A percentile compares a stretch with the other conserved stretches of the same genome.
Conservation (phyloP, 2,113 vertebrate species). For the Zosterops borbonicus region DNA sequence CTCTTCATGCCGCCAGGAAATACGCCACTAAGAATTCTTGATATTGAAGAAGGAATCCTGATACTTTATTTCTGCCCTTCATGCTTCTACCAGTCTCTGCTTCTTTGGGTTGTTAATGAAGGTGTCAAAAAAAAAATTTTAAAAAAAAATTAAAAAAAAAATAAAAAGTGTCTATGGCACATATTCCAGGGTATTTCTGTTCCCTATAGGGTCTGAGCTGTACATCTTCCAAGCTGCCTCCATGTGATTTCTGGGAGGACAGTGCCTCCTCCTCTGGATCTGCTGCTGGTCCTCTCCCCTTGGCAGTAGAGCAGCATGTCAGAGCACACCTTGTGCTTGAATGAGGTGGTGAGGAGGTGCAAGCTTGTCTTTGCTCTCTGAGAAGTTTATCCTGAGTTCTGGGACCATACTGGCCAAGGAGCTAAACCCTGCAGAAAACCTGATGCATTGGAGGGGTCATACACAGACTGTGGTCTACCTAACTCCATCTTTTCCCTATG, state of each 20-base stretch:
- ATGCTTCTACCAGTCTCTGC: background rate
- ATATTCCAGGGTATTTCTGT: background rate
- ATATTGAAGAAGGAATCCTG: background rate
- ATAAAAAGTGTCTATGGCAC: no score
- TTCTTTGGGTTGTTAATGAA: background rate
- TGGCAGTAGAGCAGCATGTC: background rate
- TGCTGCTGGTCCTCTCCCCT: background rate
- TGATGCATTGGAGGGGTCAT: background rate
- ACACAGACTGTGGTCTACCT: background rate
- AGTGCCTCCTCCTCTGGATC: background rate
- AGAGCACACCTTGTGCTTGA: background rate
- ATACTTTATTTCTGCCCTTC: background rate
- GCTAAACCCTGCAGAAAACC: background rate
- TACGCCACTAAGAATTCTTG: background rate
- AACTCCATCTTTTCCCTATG: background rate
- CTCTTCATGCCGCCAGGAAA: background rate
- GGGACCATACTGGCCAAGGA: background rate
- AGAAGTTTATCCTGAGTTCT: background rate
- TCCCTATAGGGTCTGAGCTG: background rate
- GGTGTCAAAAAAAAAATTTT: background rate
- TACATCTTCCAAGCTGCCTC: background rate
- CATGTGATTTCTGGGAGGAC: rapidly evolving
- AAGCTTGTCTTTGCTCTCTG: background rate
- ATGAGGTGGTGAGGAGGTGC: background rate
- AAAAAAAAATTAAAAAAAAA: background rate